Evolutionary conservation across 2,797 vertebrate species (phyloP), one percentile per base, ranked within the genome.

Genomic region (Ceyx erithaca): DNA sequence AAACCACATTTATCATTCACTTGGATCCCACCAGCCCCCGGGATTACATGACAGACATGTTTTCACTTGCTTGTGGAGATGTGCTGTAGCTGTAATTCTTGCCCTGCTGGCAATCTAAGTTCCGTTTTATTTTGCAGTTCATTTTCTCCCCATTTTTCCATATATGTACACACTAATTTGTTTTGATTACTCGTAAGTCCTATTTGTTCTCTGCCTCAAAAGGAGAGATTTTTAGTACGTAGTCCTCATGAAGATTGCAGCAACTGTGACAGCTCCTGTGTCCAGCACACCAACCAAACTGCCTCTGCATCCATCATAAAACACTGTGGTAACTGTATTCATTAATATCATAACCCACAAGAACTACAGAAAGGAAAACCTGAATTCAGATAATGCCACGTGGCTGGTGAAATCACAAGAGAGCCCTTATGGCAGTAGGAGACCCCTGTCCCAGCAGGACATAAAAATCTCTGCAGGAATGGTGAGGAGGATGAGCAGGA

Each of bases 1-100:
- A 89, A 92, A 80, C 89, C 85, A 30, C 85, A 92, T 83, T 93
- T 89, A 91, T 96, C 72, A 59, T 72, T 72, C 40, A 25, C 49
- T 70, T 72, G 80, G 82, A 85, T 63, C 80, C 86, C 59, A 83
- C 59, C 80, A 95, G 71, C 20, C 59, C 31, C 52, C 37, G 77
- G 54, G 77, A 80, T 71, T 87, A 70, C 37, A 78, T 11, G 63
- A 79, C 2, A 92, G 67, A 77, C 41, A 14, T 70, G 75, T 87
- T 93, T 90, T 80, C 67, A 83, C 62, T 83, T 1, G 1, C 62
- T 51, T 78, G 45, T 48, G 46, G 51, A 87, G 58, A 78, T 5
- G 4, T 66, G 66, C 52, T 84, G 55, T 55, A 64, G 66, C 90
- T 73, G 33, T 45, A 69, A 45, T 80, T 93, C 43, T 83, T 87